Evolutionary conservation across 35 echinoderm and acorn worm genomes (phyloP), one percentile per base, ranked within the genome.

Genomic region (Ptychodera flava): DNA sequence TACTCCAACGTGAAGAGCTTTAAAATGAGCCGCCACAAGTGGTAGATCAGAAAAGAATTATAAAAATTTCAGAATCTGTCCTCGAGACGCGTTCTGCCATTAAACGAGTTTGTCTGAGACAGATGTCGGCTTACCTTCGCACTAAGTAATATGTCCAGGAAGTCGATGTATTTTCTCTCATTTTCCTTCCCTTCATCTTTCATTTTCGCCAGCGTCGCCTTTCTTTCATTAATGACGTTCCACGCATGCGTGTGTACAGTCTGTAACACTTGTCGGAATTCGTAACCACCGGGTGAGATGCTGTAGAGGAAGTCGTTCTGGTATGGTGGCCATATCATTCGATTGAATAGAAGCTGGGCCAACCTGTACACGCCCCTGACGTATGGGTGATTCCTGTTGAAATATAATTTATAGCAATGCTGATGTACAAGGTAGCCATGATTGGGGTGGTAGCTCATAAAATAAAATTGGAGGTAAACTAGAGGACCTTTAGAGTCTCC

Each of bases 71-170:
- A n/a, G n/a, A n/a, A n/a, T n/a, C n/a, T n/a, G n/a, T n/a, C n/a
- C n/a, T n/a, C n/a, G n/a, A n/a, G n/a, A n/a, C n/a, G n/a, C n/a
- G n/a, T n/a, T n/a, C n/a, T n/a, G n/a, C n/a, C n/a, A n/a, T n/a
- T n/a, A n/a, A n/a, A n/a, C n/a, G n/a, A n/a, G n/a, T n/a, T n/a
- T n/a, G n/a, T n/a, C n/a, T n/a, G n/a, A n/a, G n/a, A n/a, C n/a
- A n/a, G n/a, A n/a, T n/a, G n/a, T n/a, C n/a, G n/a, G n/a, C n/a
- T n/a, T 64, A 89, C 87, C 80, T 83, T 37, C 75, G 87, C 87
- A 16, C 64, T 53, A 30, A 89, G 80, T 31, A 89, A 45, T 31
- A 89, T 89, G 80, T 89, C 87, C 80, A 89, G 34, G 78, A 89
- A 89, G 64, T 89, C 87, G 1, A 89, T 31, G 75, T 89, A 89